A percentile compares a stretch with the other conserved stretches of the same genome.
Conservation (phyloP, 2,888 invertebrate species). For the Cerastis rubricosa region DNA sequence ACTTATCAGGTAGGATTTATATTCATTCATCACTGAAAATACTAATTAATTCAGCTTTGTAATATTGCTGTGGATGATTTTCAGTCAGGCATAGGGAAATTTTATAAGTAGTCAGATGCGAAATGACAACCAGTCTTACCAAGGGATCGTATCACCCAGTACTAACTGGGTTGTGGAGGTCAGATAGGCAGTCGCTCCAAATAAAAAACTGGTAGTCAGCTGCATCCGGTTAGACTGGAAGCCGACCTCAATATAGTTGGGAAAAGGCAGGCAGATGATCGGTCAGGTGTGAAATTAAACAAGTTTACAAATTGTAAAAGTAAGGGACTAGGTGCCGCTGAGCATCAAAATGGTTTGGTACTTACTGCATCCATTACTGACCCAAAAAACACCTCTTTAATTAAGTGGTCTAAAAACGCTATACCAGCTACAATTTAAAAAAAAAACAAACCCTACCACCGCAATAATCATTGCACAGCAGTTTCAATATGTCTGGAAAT, state of each 20-base stretch:
- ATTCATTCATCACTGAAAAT: not conserved
- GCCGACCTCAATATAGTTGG: too few relatives aligned
- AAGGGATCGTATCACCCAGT: too few relatives aligned
- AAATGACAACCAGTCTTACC: not conserved
- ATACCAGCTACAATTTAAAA: not conserved
- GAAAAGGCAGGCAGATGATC: too few relatives aligned
- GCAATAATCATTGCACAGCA: constrained; percentile 27
- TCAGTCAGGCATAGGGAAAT: not conserved
- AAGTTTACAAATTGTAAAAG: too few relatives aligned
- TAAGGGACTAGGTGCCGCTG: not conserved
- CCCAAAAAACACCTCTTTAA: not conserved
- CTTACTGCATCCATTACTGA: not conserved
- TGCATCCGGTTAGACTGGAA: too few relatives aligned
- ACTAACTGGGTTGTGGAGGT: too few relatives aligned
- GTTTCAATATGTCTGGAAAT: constrained; percentile 47
- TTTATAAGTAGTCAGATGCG: not conserved
- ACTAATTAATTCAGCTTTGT: not conserved
- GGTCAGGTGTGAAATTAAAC: too few relatives aligned
- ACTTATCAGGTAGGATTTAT: not conserved
- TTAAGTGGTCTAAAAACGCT: not conserved
- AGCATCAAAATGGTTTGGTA: not conserved
- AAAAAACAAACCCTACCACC: constrained; percentile 10
- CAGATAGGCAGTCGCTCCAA: too few relatives aligned
- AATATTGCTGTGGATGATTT: not conserved
- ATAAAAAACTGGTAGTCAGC: too few relatives aligned